Evolutionary conservation across 1,140 invertebrate species (phyloP).

Genomic region (Drosophila melanogaster): DNA sequence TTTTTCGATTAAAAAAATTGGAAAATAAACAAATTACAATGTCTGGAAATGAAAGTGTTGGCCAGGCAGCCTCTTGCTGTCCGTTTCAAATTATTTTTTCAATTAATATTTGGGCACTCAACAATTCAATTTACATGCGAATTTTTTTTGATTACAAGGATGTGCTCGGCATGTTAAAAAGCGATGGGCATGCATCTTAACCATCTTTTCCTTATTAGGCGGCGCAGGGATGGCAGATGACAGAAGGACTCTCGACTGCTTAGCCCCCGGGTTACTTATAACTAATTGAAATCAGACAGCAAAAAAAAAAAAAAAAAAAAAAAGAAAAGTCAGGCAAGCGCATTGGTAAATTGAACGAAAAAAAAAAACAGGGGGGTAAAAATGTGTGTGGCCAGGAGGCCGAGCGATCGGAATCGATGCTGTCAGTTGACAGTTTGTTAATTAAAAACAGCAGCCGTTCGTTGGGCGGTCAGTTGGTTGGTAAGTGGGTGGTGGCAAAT

Average conservation of each 20-base stretch:
- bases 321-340: background rate
- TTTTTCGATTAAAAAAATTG: slow-evolving; percentile 10
- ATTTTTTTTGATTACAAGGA: background rate
- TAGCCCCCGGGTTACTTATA: slow-evolving; percentile 71
- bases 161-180: slow-evolving; percentile 5
- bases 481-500: background rate
- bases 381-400: slow-evolving; percentile 12
- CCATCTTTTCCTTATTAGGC: background rate
- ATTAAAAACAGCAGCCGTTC: slow-evolving; percentile 73
- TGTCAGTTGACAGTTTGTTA: slow-evolving; percentile 79
- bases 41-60: slow-evolving; percentile 24
- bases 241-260: slow-evolving; percentile 47
- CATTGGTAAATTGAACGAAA: slow-evolving; percentile 32
- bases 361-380: slow-evolving; percentile 14
- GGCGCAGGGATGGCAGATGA: no score
- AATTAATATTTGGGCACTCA: slow-evolving; percentile 30
- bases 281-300: slow-evolving; percentile 71
- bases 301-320: background rate
- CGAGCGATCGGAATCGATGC: slow-evolving; percentile 43
- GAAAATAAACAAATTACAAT: slow-evolving; percentile 3
- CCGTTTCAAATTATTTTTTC: slow-evolving; percentile 36
- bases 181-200: slow-evolving; percentile 4
- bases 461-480: background rate
- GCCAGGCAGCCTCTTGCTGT: background rate
- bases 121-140: slow-evolving; percentile 42